Percentiles rank a stretch among this genome's conserved stretches.
phyloP scores from a whole-genome alignment of 1,140 invertebrate genomes.

The Drosophila bocki region DNA sequence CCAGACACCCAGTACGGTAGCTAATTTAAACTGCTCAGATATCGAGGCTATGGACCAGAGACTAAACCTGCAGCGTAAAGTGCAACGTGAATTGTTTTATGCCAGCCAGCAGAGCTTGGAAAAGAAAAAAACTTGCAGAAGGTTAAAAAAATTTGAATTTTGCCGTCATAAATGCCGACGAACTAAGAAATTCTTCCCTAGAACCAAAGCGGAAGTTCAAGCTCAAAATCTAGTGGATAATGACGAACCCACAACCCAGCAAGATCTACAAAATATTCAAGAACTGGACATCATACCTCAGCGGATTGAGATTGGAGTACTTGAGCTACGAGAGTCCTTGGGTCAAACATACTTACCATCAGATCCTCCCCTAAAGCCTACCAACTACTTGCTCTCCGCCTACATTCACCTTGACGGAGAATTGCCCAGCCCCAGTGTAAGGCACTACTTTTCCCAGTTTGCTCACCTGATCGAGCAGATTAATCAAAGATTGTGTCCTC shows the following conservation, averaged over 20 bases:
- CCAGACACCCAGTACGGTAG: background rate
- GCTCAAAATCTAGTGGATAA: background rate
- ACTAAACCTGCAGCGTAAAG: background rate
- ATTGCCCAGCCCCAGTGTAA: background rate
- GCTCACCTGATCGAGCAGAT: background rate
- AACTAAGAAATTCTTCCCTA: background rate
- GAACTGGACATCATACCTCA: too few relatives aligned
- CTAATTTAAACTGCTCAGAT: background rate
- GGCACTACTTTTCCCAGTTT: background rate
- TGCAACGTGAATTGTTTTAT: conserved; percentile 1
- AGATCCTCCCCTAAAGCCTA: background rate
- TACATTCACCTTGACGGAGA: background rate
- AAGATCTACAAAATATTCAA: background rate
- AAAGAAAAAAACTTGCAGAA: background rate
- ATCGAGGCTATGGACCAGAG: background rate
- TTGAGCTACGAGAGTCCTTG: background rate
- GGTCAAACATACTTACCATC: background rate
- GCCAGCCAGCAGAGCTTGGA: background rate
- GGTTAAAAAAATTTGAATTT: background rate
- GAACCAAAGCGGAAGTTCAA: background rate
- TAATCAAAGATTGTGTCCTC: background rate
- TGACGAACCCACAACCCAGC: too few relatives aligned
- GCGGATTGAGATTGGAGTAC: background rate
- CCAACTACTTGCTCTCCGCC: background rate
- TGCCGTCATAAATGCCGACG: background rate